phyloP scores from a whole-genome alignment of 2,113 vertebrate genomes.

The Pomatostomus ruficeps region DNA sequence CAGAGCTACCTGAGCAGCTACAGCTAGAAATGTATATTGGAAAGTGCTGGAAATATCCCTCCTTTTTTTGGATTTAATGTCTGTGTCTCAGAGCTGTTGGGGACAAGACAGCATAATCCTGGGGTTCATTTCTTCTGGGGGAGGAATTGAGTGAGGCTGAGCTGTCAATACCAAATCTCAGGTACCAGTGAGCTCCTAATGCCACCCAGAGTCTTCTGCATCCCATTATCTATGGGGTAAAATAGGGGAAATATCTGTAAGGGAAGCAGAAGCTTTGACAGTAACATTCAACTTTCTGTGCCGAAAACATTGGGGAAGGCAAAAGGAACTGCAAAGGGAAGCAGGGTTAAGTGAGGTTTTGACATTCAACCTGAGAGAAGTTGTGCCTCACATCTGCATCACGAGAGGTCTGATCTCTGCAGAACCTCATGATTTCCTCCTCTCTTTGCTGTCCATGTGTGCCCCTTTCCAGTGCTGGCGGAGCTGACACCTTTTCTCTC shows the following conservation, averaged over 20 bases:
- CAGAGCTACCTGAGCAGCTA: background rate
- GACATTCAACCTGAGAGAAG: background rate
- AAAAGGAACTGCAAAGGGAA: background rate
- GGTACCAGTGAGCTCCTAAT: background rate
- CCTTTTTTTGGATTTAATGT: background rate
- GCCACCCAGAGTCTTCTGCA: background rate
- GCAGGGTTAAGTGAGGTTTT: background rate
- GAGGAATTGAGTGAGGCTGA: background rate
- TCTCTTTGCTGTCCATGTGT: background rate
- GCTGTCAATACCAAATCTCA: background rate
- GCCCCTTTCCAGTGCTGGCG: background rate
- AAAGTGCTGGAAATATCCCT: background rate
- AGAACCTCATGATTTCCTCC: background rate
- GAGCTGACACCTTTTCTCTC: constrained; percentile 13
- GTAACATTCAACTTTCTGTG: background rate
- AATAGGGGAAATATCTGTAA: background rate
- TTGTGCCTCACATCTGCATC: fast-evolving
- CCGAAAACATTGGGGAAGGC: background rate
- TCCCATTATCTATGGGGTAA: background rate
- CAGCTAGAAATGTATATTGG: background rate
- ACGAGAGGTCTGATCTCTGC: background rate
- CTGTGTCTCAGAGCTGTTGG: background rate
- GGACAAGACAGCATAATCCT: background rate
- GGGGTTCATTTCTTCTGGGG: background rate
- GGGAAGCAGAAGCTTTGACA: background rate